These are phyloP conservation scores for Moxostoma hubbsi DNA, from an alignment of 2,797 vertebrate genomes.

Conservation along the genomic window DNA sequence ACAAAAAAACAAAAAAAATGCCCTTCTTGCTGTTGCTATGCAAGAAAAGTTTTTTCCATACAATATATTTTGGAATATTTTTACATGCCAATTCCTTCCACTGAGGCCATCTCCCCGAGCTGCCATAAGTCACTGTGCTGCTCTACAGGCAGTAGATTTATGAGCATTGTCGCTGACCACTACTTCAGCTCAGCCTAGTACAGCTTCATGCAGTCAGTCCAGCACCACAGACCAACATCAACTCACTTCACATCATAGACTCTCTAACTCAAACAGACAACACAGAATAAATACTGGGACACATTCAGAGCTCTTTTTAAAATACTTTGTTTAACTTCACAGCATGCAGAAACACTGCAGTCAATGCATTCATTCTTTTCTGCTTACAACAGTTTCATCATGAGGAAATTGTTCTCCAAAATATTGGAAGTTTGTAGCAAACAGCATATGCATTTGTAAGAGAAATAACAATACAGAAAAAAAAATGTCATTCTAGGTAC, in stretches of 20 bases:
- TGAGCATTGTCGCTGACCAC: slow-evolving; percentile 58
- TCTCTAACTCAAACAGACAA: slow-evolving; percentile 11
- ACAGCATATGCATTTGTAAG: no score
- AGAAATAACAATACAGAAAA: no score
- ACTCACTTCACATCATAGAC: background rate
- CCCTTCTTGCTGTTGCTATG: slow-evolving; percentile 49
- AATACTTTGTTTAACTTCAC: no score
- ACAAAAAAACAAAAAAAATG: slow-evolving; percentile 10
- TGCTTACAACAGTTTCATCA: no score
- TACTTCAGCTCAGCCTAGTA: slow-evolving; percentile 49
- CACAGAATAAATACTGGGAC: no score
- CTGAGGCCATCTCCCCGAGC: slow-evolving; percentile 59
- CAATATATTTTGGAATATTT: slow-evolving; percentile 60
- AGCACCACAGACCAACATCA: slow-evolving; percentile 34
- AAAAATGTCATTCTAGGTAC: no score
- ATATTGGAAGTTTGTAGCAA: no score
- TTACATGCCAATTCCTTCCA: slow-evolving; percentile 58
- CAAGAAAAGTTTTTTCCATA: slow-evolving; percentile 59
- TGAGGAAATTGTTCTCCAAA: no score
- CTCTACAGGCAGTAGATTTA: slow-evolving; percentile 61
- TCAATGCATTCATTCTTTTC: no score
- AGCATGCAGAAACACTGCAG: no score
- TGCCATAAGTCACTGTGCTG: slow-evolving; percentile 62
- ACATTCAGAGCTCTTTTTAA: no score
- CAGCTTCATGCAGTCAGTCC: slow-evolving; percentile 29